phyloP scores from a whole-genome alignment of 2,113 vertebrate species.

The Ranitomeya imitator region DNA sequence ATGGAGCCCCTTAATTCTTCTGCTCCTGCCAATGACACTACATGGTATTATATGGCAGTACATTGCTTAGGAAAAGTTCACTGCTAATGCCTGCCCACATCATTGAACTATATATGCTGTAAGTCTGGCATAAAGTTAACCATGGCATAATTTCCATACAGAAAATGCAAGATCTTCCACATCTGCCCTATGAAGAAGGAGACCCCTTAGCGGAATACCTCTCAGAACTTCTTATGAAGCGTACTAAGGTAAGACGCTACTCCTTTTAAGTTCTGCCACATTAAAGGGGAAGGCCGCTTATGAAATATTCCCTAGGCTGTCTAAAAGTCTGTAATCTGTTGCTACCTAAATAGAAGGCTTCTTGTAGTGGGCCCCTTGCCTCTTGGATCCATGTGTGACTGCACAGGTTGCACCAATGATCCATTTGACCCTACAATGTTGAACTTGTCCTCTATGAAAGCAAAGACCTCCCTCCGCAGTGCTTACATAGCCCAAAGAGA shows the following conservation, averaged over 20 bases:
- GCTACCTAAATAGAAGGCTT: too few relatives aligned
- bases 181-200: not conserved
- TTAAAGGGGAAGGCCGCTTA: not conserved
- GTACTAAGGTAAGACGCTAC: slow-evolving; percentile 32
- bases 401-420: too few relatives aligned
- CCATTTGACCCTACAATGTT: too few relatives aligned
- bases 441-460: too few relatives aligned
- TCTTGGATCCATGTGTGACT: too few relatives aligned
- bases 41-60: too few relatives aligned
- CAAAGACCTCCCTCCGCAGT: too few relatives aligned
- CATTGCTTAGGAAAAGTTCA: not conserved
- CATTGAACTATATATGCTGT: not conserved
- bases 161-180: not conserved
- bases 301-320: too few relatives aligned
- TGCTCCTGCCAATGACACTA: not conserved
- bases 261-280: not conserved
- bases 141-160: not conserved
- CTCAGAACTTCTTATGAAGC: slow-evolving; percentile 14
- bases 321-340: too few relatives aligned
- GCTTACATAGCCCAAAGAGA: too few relatives aligned
- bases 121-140: not conserved
- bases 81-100: not conserved
- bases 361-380: too few relatives aligned
- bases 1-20: not conserved
- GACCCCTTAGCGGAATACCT: slow-evolving; percentile 5